Percentiles rank a stretch among this genome's conserved stretches.
These are phyloP conservation scores for Bucorvus abyssinicus DNA, from an alignment of 2,797 vertebrate genomes.

Conservation along the genomic window DNA sequence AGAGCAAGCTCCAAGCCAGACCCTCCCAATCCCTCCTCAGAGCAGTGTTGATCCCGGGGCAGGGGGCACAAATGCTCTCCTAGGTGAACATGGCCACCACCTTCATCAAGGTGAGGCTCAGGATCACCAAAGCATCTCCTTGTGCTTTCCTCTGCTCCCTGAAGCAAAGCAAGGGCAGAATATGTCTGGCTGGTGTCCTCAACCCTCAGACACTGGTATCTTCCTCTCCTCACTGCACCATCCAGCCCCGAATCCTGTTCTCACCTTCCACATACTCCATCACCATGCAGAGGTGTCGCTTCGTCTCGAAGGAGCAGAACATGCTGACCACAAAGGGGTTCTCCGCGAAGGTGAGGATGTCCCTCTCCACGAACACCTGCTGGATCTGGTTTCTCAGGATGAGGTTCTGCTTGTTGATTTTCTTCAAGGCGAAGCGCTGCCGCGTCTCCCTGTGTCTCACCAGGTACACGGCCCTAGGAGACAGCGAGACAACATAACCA, in stretches of 20 bases:
- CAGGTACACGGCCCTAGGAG: slow-evolving; percentile 87
- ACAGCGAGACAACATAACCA: accelerated
- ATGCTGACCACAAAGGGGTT: slow-evolving; percentile 98
- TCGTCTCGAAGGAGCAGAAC: slow-evolving; percentile 98
- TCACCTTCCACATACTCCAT: slow-evolving; percentile 99
- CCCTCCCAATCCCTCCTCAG: not conserved
- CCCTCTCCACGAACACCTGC: slow-evolving; percentile 96
- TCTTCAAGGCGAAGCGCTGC: slow-evolving; percentile 97
- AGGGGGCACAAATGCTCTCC: accelerated
- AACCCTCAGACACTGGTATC: not conserved
- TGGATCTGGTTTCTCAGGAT: slow-evolving; percentile 97
- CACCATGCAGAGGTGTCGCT: slow-evolving; percentile 96
- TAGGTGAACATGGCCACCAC: not conserved
- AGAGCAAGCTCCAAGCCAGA: not conserved
- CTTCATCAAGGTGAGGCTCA: not conserved
- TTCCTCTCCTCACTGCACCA: not conserved
- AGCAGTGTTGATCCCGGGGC: not conserved
- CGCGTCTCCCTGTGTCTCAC: slow-evolving; percentile 93
- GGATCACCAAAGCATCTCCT: not conserved
- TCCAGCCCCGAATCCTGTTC: not conserved
- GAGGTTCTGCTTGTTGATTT: slow-evolving; percentile 98
- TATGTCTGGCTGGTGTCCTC: not conserved
- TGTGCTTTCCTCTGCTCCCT: not conserved
- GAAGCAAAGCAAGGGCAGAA: not conserved
- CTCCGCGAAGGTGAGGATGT: slow-evolving; percentile 96